phyloP scores from a whole-genome alignment of 2,797 vertebrate genomes.

The Melanotaenia maccullochi region DNA sequence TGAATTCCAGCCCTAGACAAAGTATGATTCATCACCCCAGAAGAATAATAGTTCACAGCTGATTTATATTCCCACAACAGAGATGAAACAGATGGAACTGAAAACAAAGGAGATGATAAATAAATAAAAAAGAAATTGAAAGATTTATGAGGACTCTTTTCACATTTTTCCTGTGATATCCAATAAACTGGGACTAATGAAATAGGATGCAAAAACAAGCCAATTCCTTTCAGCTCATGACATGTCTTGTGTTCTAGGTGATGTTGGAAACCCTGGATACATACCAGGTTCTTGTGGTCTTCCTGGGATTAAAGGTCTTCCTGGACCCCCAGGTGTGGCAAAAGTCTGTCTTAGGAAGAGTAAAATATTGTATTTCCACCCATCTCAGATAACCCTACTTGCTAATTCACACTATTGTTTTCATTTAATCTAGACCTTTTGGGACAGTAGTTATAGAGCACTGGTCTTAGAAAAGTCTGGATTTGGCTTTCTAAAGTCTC shows the following conservation, averaged over 20 bases:
- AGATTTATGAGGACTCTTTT: slow-evolving; percentile 17
- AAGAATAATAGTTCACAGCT: slow-evolving; percentile 20
- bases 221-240: neutral
- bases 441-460: neutral
- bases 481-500: slow-evolving; percentile 11
- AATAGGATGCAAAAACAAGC: neutral
- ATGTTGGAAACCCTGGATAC: slow-evolving; percentile 52
- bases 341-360: slow-evolving; percentile 9
- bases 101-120: slow-evolving; percentile 5
- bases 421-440: neutral
- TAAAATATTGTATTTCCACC: neutral
- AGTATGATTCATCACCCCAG: slow-evolving; percentile 39
- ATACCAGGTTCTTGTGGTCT: slow-evolving; percentile 45
- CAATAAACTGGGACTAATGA: neutral
- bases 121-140: neutral
- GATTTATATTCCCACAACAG: slow-evolving; percentile 41
- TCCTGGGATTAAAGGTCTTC: slow-evolving; percentile 52
- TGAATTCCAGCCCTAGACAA: slow-evolving; percentile 36
- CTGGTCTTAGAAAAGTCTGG: neutral
- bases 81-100: slow-evolving; percentile 16
- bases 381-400: neutral
- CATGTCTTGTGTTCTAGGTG: slow-evolving; percentile 50
- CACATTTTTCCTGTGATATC: slow-evolving; percentile 6
- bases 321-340: slow-evolving; percentile 83
- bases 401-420: neutral